Evolutionary conservation across 2,113 vertebrate species (phyloP).

Genomic region (Lagenorhynchus albirostris): DNA sequence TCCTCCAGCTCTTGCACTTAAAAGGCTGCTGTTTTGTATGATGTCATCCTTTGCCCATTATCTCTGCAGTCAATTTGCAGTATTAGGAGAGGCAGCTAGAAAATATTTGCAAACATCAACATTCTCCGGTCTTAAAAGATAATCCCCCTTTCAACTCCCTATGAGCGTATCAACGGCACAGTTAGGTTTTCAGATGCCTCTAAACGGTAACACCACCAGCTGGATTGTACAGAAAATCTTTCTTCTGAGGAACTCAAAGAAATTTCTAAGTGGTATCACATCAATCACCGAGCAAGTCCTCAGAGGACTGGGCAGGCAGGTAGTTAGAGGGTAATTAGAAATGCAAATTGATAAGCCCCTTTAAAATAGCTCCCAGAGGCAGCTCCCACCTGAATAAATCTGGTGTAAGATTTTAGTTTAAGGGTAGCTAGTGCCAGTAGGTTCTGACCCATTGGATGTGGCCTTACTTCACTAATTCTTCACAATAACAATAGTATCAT

Average conservation of each 20-base stretch:
- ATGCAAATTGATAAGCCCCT: conserved; percentile 64
- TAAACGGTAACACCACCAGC: conserved; percentile 46
- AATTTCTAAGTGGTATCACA: conserved; percentile 59
- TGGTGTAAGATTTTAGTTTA: neutral
- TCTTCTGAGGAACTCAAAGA: conserved; percentile 70
- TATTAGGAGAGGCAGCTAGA: conserved; percentile 75
- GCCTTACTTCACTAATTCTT: neutral
- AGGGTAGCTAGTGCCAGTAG: neutral
- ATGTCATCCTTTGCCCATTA: conserved; percentile 89
- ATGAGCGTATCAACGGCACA: conserved; percentile 30
- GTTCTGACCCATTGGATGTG: neutral
- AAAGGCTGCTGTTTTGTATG: conserved; percentile 89
- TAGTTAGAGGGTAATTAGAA: conserved; percentile 69
- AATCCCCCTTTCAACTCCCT: conserved; percentile 72
- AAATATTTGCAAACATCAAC: conserved; percentile 78
- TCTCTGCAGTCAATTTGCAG: conserved; percentile 83
- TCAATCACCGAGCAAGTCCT: conserved; percentile 53
- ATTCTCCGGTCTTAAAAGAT: conserved; percentile 74
- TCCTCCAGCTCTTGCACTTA: conserved; percentile 94
- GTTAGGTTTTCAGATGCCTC: conserved; percentile 60
- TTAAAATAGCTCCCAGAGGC: neutral
- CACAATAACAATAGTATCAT: neutral
- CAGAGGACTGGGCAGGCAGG: conserved; percentile 34
- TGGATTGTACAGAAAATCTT: conserved; percentile 58
- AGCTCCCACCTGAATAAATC: conserved; percentile 25